A percentile compares a stretch with the other conserved stretches of the same genome.
These are phyloP conservation scores for Syrmaticus mikado DNA, from an alignment of 2,113 vertebrate genomes.

Conservation along the genomic window DNA sequence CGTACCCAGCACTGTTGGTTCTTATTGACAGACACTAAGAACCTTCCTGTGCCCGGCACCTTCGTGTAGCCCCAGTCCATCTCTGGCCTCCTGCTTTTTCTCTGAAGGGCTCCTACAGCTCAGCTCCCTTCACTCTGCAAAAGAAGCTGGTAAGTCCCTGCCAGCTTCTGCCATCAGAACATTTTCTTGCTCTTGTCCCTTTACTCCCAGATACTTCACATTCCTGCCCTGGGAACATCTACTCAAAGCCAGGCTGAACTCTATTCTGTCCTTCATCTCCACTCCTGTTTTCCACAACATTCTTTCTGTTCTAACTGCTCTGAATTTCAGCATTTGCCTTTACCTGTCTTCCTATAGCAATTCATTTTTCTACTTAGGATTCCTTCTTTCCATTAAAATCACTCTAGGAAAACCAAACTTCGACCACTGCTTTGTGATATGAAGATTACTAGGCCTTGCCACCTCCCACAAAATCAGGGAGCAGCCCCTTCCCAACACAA, in stretches of 20 bases:
- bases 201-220: not conserved
- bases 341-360: not conserved
- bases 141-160: not conserved
- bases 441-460: not conserved
- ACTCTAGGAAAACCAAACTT: constrained; percentile 4
- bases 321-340: not conserved
- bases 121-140: not conserved
- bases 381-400: not conserved
- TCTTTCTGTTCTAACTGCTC: not conserved
- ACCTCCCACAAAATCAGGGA: not conserved
- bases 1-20: not conserved
- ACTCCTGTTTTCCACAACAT: not conserved
- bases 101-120: not conserved
- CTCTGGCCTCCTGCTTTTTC: not conserved
- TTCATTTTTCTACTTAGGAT: not conserved
- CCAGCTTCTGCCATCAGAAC: not conserved
- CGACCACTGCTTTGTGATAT: not conserved
- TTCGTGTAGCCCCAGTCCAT: not conserved
- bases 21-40: not conserved
- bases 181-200: not conserved
- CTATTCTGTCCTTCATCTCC: not conserved
- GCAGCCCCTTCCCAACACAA: not conserved
- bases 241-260: not conserved
- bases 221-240: not conserved
- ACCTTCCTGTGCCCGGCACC: not conserved